A percentile compares a stretch with the other conserved stretches of the same genome.
Evolutionary conservation across 2,888 invertebrate species (phyloP).

Genomic region (Spilarctia lutea): DNA sequence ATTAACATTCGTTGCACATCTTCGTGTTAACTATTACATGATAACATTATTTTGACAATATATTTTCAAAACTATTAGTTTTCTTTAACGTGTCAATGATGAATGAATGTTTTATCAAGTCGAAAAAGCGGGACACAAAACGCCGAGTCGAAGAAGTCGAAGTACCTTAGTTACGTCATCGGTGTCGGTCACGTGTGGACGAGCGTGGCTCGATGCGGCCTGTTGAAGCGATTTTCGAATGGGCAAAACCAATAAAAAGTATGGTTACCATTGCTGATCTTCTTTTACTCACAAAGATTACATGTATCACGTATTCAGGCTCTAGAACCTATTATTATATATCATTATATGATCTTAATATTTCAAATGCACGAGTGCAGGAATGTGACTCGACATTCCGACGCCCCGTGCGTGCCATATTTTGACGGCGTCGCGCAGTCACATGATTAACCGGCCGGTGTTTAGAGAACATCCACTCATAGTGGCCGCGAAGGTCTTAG

Average conservation of each 20-base stretch:
- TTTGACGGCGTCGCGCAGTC: constrained; percentile 70
- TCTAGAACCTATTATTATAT: background rate
- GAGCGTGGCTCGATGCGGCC: constrained; percentile 62
- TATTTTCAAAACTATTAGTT: background rate
- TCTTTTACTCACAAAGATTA: background rate
- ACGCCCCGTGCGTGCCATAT: constrained; percentile 59
- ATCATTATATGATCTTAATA: constrained; percentile 17
- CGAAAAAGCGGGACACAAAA: background rate
- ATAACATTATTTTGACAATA: background rate
- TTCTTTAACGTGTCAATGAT: background rate
- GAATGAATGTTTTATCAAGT: background rate
- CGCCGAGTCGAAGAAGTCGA: constrained; percentile 28
- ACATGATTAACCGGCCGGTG: constrained; percentile 75
- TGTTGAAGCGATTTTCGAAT: constrained; percentile 14
- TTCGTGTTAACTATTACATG: background rate
- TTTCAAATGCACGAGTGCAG: constrained; percentile 35
- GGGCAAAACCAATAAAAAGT: background rate
- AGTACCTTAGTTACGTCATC: constrained; percentile 41
- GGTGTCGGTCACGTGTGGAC: constrained; percentile 69
- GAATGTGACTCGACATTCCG: constrained; percentile 60
- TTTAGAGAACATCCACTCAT: constrained; percentile 51
- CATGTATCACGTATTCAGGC: background rate
- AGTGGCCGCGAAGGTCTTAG: constrained; percentile 60
- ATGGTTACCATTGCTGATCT: background rate
- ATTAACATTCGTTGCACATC: background rate